Evolutionary conservation across 1,140 invertebrate genomes (phyloP).

Genomic region (Maconellicoccus hirsutus): DNA sequence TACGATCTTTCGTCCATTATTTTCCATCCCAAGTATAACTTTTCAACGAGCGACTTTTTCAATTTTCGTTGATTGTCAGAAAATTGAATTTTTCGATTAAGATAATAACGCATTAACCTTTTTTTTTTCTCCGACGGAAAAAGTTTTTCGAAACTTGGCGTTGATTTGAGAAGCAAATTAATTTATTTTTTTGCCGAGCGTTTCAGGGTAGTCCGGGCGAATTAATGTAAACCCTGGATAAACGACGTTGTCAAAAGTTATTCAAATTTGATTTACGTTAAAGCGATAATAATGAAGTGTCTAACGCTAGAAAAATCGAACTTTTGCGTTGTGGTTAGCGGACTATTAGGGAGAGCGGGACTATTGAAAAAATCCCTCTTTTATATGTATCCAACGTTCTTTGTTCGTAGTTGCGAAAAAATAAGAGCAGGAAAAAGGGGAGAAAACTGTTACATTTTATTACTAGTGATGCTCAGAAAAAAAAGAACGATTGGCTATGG

Average conservation of each 20-base stretch:
- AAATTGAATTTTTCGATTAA: conserved; percentile 5
- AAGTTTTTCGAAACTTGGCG: neutral
- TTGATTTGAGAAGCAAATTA: neutral
- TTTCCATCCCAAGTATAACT: too few relatives aligned
- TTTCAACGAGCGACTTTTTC: too few relatives aligned
- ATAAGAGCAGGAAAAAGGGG: neutral
- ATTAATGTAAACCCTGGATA: neutral
- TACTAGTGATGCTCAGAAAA: neutral
- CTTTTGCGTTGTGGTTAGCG: conserved; percentile 2
- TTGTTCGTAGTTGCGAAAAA: neutral
- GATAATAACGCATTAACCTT: neutral
- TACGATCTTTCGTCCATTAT: too few relatives aligned
- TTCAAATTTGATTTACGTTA: conserved; percentile 5
- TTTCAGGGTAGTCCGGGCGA: neutral
- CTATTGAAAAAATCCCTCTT: conserved; percentile 7
- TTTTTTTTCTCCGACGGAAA: neutral
- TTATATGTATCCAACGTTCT: neutral
- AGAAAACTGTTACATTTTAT: conserved; percentile 9
- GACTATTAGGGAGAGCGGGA: neutral
- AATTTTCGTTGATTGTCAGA: neutral
- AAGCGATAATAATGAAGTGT: conserved; percentile 9
- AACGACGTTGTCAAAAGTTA: conserved; percentile 3
- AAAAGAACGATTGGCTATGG: neutral
- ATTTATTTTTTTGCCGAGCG: neutral
- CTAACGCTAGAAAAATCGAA: conserved; percentile 8